Conservation (phyloP, 2,888 invertebrate genomes). For the Disparrhopalites patrizii region DNA sequence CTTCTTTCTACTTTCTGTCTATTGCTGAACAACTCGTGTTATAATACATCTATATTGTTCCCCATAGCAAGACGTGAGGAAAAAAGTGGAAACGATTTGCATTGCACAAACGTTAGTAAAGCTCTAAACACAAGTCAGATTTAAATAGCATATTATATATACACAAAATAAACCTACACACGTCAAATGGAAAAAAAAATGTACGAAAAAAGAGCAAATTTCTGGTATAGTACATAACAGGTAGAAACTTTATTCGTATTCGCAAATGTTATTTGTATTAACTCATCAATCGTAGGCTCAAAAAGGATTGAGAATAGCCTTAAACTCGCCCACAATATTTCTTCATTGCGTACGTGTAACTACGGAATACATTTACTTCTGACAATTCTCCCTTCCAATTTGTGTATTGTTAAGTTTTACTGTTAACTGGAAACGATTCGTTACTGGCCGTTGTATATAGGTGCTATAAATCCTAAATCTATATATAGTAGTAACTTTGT, state of each 20-base stretch:
- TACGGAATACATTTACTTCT: neutral
- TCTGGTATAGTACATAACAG: neutral
- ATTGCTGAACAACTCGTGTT: too few relatives aligned
- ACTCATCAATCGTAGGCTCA: too few relatives aligned
- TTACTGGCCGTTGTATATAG: too few relatives aligned
- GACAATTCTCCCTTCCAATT: neutral
- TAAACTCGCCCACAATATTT: neutral
- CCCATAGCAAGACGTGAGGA: too few relatives aligned
- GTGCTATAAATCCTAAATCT: too few relatives aligned
- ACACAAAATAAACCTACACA: neutral
- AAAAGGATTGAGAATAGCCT: neutral
- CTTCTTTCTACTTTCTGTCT: too few relatives aligned
- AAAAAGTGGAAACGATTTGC: too few relatives aligned
- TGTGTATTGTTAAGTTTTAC: neutral
- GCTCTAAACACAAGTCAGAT: too few relatives aligned
- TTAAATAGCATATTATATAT: neutral
- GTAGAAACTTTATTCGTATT: conserved; percentile 1
- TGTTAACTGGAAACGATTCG: too few relatives aligned
- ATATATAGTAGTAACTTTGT: too few relatives aligned
- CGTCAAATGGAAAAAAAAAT: neutral
- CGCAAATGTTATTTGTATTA: conserved; percentile 2
- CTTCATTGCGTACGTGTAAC: neutral
- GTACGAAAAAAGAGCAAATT: neutral
- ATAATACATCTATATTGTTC: too few relatives aligned
- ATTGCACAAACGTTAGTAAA: too few relatives aligned